Conservation (phyloP, 2,888 invertebrate genomes). For the Diarsia dahlii region DNA sequence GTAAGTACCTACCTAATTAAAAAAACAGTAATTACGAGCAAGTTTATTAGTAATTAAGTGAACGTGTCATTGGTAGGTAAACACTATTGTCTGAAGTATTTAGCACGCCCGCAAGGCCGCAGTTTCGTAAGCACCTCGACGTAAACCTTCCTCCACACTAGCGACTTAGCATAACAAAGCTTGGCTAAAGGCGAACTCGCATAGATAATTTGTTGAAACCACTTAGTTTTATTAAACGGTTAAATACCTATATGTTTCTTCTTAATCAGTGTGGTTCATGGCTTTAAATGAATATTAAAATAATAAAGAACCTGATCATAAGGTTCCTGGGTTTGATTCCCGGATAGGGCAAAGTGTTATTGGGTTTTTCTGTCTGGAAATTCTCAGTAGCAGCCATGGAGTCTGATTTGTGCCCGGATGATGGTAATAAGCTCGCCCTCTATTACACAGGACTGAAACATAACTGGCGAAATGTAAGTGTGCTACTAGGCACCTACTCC, state of each 20-base stretch:
- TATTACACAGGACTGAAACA: too few relatives aligned
- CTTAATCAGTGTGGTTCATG: conserved; percentile 35
- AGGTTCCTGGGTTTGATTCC: too few relatives aligned
- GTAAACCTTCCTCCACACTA: conserved; percentile 67
- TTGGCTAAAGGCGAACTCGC: conserved; percentile 61
- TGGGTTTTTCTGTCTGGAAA: too few relatives aligned
- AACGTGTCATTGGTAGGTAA: conserved; percentile 70
- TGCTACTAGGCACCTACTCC: too few relatives aligned
- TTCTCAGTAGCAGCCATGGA: too few relatives aligned
- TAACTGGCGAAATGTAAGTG: too few relatives aligned
- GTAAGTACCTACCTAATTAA: conserved; percentile 65
- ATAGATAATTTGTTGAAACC: conserved; percentile 66
- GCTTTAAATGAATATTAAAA: neutral
- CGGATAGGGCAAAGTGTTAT: too few relatives aligned
- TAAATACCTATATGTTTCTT: conserved; percentile 15
- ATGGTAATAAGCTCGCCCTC: too few relatives aligned
- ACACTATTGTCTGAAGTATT: conserved; percentile 65
- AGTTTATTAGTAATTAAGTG: conserved; percentile 70
- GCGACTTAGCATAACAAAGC: conserved; percentile 66
- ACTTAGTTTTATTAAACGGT: conserved; percentile 62
- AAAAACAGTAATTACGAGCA: conserved; percentile 64
- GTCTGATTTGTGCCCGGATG: too few relatives aligned
- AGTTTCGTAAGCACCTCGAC: conserved; percentile 66
- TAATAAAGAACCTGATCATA: neutral
- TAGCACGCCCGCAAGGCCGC: conserved; percentile 70